Evolutionary conservation across 35 echinoderm and acorn worm species (phyloP).

Genomic region (Apostichopus japonicus): DNA sequence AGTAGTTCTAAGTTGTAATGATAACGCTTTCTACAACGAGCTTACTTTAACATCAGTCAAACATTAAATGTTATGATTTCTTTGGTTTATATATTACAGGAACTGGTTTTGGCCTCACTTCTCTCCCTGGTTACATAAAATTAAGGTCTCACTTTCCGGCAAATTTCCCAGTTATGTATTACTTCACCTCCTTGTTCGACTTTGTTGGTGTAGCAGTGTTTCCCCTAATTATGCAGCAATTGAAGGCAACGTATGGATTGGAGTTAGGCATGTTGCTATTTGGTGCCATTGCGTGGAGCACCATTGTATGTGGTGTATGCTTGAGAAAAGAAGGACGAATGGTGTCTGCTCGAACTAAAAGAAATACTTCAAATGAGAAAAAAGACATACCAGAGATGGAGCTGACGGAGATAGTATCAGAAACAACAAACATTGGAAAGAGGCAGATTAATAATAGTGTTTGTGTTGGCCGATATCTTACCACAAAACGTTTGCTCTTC

Average conservation of each 20-base stretch:
- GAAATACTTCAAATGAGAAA: no score
- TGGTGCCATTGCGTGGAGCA: background rate
- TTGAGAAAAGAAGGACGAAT: no score
- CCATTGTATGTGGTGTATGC: no score
- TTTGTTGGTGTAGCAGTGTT: constrained; percentile 9
- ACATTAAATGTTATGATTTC: no score
- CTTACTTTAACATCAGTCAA: no score
- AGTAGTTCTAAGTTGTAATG: no score
- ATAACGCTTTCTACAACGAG: no score
- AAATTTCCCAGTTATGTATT: background rate
- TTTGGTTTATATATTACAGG: constrained; percentile 3
- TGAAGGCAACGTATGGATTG: background rate
- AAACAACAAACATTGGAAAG: no score
- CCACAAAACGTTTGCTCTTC: background rate
- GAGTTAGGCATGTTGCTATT: background rate
- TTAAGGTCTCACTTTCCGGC: background rate
- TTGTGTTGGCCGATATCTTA: background rate
- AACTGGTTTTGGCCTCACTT: background rate
- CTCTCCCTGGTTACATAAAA: background rate
- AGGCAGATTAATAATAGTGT: no score
- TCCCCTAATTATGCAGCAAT: background rate
- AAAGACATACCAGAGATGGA: no score
- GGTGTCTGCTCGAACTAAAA: no score
- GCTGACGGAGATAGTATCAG: no score
- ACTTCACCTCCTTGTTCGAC: background rate